Percentiles rank a stretch among this genome's conserved stretches.
These are phyloP conservation scores for Limnodromus scolopaceus DNA, from an alignment of 2,797 vertebrate species.

Conservation along the genomic window DNA sequence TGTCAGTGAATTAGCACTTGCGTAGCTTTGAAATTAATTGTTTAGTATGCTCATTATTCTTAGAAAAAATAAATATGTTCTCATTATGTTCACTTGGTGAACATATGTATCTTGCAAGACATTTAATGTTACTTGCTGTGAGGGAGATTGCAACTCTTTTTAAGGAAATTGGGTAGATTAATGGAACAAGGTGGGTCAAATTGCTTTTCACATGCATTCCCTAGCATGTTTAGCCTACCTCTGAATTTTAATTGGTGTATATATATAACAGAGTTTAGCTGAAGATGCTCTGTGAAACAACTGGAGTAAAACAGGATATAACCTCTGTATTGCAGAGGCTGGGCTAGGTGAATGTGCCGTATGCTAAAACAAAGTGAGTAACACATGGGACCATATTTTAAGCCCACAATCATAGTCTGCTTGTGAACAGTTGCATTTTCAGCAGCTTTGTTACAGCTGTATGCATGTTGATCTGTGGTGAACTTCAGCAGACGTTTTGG, in stretches of 20 bases:
- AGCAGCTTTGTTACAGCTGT: background rate
- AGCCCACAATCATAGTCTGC: background rate
- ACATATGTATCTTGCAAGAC: slow-evolving; percentile 47
- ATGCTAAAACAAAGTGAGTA: background rate
- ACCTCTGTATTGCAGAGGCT: background rate
- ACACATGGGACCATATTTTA: background rate
- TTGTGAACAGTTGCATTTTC: background rate
- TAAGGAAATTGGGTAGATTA: slow-evolving; percentile 61
- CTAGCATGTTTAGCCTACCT: background rate
- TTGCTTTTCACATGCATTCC: slow-evolving; percentile 26
- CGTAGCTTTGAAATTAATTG: slow-evolving; percentile 62
- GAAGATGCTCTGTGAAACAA: background rate
- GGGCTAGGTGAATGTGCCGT: background rate
- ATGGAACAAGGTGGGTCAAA: slow-evolving; percentile 52
- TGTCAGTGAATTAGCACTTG: slow-evolving; percentile 46
- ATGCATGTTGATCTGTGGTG: rapidly evolving
- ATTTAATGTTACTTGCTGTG: slow-evolving; percentile 53
- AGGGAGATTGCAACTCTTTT: slow-evolving; percentile 54
- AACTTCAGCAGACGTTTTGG: background rate
- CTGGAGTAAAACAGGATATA: background rate
- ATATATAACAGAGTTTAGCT: background rate
- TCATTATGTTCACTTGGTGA: slow-evolving; percentile 55
- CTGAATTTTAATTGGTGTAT: background rate
- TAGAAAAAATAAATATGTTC: slow-evolving; percentile 41
- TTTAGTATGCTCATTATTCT: slow-evolving; percentile 56